phyloP scores from a whole-genome alignment of 2,888 invertebrate species.

The Microctonus brassicae region DNA sequence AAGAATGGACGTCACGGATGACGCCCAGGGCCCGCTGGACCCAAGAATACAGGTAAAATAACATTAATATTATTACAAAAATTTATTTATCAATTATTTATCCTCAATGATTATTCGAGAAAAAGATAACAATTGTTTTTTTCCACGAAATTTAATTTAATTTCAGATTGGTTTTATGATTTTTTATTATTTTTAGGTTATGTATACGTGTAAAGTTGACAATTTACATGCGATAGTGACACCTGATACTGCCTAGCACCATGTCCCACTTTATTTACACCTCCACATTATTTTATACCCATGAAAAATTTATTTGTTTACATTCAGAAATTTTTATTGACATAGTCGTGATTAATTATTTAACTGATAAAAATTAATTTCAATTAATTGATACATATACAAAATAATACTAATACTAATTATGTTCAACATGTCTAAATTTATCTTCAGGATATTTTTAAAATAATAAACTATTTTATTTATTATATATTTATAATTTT shows the following conservation, averaged over 20 bases:
- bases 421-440: no score
- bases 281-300: slow-evolving; percentile 38
- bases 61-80: background rate
- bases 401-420: no score
- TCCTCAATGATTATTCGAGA: no score
- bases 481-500: no score
- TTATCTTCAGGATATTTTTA: no score
- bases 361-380: no score
- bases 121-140: slow-evolving; percentile 1
- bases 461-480: no score
- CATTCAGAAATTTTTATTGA: no score
- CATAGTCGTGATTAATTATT: no score
- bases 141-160: background rate
- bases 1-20: slow-evolving; percentile 66
- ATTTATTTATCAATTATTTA: slow-evolving; percentile 39
- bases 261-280: slow-evolving; percentile 63
- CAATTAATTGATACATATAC: no score
- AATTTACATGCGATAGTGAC: slow-evolving; percentile 40
- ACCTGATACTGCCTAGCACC: slow-evolving; percentile 63
- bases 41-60: slow-evolving; percentile 70
- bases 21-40: slow-evolving; percentile 70
- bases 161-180: background rate
- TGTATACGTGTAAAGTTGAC: slow-evolving; percentile 33
- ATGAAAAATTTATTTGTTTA: no score
- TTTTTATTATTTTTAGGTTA: slow-evolving; percentile 45